Conservation (phyloP, 1,140 invertebrate species). For the Saxidomus purpurata region DNA sequence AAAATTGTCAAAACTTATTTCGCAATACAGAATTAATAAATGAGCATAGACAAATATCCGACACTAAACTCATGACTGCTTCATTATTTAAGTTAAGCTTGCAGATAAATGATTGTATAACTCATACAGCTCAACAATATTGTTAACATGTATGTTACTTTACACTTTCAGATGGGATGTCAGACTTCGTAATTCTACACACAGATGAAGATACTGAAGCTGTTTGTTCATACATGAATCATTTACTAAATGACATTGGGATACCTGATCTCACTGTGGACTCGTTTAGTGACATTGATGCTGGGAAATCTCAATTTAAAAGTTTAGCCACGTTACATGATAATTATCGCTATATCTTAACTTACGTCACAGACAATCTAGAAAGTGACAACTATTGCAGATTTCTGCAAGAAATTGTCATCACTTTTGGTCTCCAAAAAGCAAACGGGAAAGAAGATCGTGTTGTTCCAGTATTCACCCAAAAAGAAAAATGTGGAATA, state of each 20-base stretch:
- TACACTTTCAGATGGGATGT: not conserved
- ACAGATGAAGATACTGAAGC: not conserved
- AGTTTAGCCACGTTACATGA: not conserved
- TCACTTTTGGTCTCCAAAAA: not conserved
- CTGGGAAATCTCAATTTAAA: not conserved
- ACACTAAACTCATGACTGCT: too few relatives aligned
- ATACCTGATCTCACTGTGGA: too few relatives aligned
- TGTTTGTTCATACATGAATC: not conserved
- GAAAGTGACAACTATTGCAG: not conserved
- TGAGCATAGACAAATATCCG: too few relatives aligned
- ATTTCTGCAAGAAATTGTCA: not conserved
- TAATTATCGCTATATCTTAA: not conserved
- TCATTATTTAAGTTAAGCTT: too few relatives aligned
- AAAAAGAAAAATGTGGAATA: not conserved
- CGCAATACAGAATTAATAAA: too few relatives aligned
- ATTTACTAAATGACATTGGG: not conserved
- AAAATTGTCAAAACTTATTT: too few relatives aligned
- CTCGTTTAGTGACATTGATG: not conserved
- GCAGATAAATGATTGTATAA: too few relatives aligned
- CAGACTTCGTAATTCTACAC: not conserved
- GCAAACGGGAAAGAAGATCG: not conserved
- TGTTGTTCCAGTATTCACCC: constrained; percentile 1
- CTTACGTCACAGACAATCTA: not conserved
- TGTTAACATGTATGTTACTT: too few relatives aligned
- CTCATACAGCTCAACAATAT: too few relatives aligned